Percentiles rank a stretch among this genome's conserved stretches.
These are phyloP conservation scores for Calliscelio sp. DNA, from an alignment of 2,888 invertebrate species.

Conservation along the genomic window DNA sequence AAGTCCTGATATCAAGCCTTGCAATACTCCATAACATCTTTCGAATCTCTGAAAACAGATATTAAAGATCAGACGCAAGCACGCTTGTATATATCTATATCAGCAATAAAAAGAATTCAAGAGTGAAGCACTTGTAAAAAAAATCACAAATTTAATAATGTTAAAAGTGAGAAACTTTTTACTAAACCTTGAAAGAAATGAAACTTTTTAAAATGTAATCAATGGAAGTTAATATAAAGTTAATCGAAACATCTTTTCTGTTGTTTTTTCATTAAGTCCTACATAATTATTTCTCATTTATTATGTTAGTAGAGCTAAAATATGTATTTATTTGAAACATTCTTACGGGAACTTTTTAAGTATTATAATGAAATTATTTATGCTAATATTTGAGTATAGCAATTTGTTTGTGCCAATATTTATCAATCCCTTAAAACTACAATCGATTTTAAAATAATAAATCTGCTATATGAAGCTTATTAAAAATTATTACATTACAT, in stretches of 20 bases:
- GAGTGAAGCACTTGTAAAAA: neutral
- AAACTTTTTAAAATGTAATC: no score
- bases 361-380: no score
- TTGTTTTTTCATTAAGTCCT: no score
- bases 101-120: neutral
- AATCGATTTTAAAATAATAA: neutral
- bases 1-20: slow-evolving; percentile 92
- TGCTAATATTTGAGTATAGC: no score
- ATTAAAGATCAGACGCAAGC: slow-evolving; percentile 79
- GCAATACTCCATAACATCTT: slow-evolving; percentile 92
- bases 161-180: neutral
- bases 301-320: no score
- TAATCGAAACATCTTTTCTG: no score
- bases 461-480: no score
- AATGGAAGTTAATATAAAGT: no score
- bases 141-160: neutral
- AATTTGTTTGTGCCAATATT: no score
- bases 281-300: no score
- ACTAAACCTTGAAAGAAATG: neutral
- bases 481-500: slow-evolving; percentile 11
- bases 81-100: neutral
- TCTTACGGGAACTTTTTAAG: no score
- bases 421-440: neutral
- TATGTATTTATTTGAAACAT: no score
- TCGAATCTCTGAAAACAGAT: slow-evolving; percentile 92